Evolutionary conservation across 2,113 vertebrate species (phyloP).

Genomic region (Etheostoma spectabile): DNA sequence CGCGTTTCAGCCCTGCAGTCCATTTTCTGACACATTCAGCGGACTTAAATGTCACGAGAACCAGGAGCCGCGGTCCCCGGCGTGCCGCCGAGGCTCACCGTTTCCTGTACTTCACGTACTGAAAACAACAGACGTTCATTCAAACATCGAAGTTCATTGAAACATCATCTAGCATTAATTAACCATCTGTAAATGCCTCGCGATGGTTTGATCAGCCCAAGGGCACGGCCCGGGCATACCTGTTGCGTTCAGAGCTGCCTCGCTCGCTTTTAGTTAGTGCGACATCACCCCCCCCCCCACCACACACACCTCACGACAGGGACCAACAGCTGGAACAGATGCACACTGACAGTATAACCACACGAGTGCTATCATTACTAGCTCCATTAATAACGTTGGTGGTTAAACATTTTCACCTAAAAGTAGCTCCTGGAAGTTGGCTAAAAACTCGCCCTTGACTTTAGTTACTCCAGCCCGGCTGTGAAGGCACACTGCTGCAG

Average conservation of each 20-base stretch:
- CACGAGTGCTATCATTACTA: neutral
- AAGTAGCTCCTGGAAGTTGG: slow-evolving; percentile 19
- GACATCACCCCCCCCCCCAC: slow-evolving; percentile 1
- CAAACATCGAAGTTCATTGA: too few species aligned
- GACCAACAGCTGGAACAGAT: neutral
- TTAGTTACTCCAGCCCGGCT: neutral
- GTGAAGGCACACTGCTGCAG: neutral
- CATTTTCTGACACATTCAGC: neutral
- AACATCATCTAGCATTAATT: too few species aligned
- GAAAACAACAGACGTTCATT: too few species aligned
- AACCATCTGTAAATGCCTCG: too few species aligned
- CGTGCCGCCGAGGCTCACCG: neutral
- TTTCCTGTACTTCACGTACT: neutral
- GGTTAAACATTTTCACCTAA: neutral
- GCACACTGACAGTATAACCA: neutral
- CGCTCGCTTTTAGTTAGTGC: slow-evolving; percentile 22
- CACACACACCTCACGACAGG: neutral
- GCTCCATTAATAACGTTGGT: neutral
- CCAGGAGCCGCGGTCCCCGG: neutral
- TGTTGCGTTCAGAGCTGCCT: slow-evolving; percentile 54
- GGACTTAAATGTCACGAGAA: neutral
- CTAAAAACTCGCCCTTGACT: neutral
- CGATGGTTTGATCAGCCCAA: neutral
- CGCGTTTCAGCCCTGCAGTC: neutral
- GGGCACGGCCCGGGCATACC: slow-evolving; percentile 27